These are phyloP conservation scores for Tetheella fluctuosa DNA, from an alignment of 2,888 invertebrate species.

Conservation along the genomic window DNA sequence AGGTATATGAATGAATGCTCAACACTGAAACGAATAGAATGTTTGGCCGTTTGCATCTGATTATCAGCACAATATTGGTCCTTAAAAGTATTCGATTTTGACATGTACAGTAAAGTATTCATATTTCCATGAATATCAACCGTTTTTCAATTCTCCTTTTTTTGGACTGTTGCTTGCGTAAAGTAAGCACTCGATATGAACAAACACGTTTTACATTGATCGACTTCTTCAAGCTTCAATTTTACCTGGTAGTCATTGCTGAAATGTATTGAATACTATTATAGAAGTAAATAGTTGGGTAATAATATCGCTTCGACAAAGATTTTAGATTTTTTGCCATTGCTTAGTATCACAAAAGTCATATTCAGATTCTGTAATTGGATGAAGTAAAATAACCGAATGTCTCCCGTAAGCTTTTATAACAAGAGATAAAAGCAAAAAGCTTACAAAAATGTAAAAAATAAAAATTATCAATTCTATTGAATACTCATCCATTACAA, in stretches of 20 bases:
- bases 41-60: not conserved
- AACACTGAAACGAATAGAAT: not conserved
- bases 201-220: not conserved
- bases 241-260: not conserved
- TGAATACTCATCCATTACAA: no score
- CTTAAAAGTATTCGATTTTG: not conserved
- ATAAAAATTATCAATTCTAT: no score
- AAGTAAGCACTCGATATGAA: not conserved
- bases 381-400: not conserved
- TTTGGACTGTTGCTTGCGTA: not conserved
- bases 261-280: constrained; percentile 5
- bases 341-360: not conserved
- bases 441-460: no score
- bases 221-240: not conserved
- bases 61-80: not conserved
- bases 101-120: not conserved
- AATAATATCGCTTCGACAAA: not conserved
- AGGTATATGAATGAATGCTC: constrained; percentile 47
- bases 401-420: not conserved
- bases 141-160: not conserved
- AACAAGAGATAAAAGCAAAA: no score
- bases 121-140: not conserved
- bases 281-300: no score
- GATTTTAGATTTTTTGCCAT: not conserved
- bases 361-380: not conserved